Conservation (phyloP, 2,113 vertebrate species). For the Lagopus muta region DNA sequence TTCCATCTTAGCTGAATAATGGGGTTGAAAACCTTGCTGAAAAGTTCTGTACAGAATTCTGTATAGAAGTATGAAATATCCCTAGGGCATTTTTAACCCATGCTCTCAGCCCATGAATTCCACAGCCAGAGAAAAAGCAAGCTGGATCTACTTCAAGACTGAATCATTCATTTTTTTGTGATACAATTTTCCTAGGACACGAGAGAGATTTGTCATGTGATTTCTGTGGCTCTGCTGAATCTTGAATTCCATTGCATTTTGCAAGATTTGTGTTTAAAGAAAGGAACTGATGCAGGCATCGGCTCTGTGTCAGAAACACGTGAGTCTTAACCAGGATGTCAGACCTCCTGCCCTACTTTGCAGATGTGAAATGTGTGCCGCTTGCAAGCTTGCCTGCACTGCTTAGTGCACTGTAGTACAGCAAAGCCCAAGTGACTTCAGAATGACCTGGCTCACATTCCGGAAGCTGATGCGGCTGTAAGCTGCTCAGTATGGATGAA, state of each 20-base stretch:
- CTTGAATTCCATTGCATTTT: not conserved
- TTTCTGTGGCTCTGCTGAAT: not conserved
- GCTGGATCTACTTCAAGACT: not conserved
- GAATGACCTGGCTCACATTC: not conserved
- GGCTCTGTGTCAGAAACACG: fast-evolving
- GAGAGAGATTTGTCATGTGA: not conserved
- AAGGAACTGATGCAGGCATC: not conserved
- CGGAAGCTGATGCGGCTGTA: not conserved
- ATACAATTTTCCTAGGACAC: not conserved
- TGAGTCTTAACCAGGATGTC: not conserved
- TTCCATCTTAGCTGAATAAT: not conserved
- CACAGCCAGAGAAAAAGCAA: not conserved
- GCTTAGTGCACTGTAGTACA: not conserved
- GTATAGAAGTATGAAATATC: not conserved
- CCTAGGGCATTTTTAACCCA: not conserved
- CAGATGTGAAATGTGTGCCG: not conserved
- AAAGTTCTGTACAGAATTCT: not conserved
- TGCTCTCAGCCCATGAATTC: not conserved
- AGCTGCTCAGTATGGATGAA: not conserved
- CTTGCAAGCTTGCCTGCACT: not conserved
- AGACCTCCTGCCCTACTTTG: constrained; percentile 2
- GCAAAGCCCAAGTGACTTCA: not conserved
- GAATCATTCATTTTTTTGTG: fast-evolving
- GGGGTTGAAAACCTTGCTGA: not conserved
- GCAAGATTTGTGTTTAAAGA: not conserved